Evolutionary conservation across 2,888 invertebrate species (phyloP), one percentile per base, ranked within the genome.

Genomic region (Heteropelma amictum): DNA sequence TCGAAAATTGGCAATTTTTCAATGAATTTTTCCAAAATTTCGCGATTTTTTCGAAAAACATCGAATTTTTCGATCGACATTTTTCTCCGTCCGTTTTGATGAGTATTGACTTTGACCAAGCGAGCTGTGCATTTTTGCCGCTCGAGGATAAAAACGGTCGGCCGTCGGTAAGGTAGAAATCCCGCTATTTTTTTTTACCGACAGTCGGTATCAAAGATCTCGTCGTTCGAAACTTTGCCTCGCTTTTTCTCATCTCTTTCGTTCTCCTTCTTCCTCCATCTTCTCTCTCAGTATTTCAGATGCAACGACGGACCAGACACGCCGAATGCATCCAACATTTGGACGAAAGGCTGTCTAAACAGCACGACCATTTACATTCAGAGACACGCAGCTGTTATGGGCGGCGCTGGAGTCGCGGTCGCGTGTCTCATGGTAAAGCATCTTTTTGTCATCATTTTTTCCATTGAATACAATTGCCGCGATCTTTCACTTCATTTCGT

Each of bases 361-460:
- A 93, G 93, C 69, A 93, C 95, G 19, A 92, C 92, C 54, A 91
- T 92, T 65, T 94, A 93, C 84, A 92, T 97, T 79, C 92, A 94
- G 80, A 92, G 93, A 80, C 94, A 97, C 87, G 96, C 97, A 1
- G 91, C 94, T 0, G 92, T 95, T 74, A 93, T 97, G 73, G 97
- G 96, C 19, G 94, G 93, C 10, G 93, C 94, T 19, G 97, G 96
- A 5, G 93, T 97, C 71, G 93, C 94, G 21, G 94, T 97, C 30
- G 95, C 97, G n/a, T 91, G 94, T 78, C 90, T 97, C 33, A 95
- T 97, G 96, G 97, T 96, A 90, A 91, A 87, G 17, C 40, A 2
- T 19, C 17, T 53, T 21, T 54, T 71, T 14, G 14, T 40, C 12
- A 35, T 49, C 49, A 28, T 51, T 40, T 45, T 14, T n/a, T 23